These are phyloP conservation scores for Intellagama lesueurii DNA, from an alignment of 2,797 vertebrate species.

Conservation along the genomic window DNA sequence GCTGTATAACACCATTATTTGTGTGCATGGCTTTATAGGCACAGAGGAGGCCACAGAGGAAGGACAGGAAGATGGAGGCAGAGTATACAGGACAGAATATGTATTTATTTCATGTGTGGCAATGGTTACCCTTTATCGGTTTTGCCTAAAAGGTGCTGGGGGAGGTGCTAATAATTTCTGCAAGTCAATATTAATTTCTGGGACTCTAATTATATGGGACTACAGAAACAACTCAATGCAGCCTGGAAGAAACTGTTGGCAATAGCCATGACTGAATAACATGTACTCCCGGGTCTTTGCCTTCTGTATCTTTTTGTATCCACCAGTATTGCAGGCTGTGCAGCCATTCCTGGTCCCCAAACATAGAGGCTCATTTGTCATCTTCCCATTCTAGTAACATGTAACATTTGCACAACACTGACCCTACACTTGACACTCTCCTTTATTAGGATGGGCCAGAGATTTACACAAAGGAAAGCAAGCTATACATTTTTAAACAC, in stretches of 20 bases:
- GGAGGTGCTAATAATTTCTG: too few species aligned
- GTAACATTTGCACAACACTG: background rate
- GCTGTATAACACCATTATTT: too few species aligned
- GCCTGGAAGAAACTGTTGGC: too few species aligned
- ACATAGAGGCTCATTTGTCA: background rate
- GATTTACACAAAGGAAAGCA: slow-evolving; percentile 12
- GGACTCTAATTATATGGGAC: background rate
- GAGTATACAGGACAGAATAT: background rate
- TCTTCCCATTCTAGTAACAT: background rate
- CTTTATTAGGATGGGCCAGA: background rate
- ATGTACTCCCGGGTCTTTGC: background rate
- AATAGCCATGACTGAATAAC: background rate
- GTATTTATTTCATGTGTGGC: background rate
- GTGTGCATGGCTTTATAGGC: too few species aligned
- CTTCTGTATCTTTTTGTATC: background rate
- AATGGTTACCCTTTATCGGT: background rate
- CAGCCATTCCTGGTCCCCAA: background rate
- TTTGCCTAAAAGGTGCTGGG: background rate
- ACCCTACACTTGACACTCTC: background rate
- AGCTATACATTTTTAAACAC: background rate
- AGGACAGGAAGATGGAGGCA: background rate
- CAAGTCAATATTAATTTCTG: background rate
- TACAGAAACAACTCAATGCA: background rate
- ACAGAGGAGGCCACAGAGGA: background rate
- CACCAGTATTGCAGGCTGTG: background rate